phyloP scores from a whole-genome alignment of 2,797 vertebrate species.

The Pangasius krempfi region DNA sequence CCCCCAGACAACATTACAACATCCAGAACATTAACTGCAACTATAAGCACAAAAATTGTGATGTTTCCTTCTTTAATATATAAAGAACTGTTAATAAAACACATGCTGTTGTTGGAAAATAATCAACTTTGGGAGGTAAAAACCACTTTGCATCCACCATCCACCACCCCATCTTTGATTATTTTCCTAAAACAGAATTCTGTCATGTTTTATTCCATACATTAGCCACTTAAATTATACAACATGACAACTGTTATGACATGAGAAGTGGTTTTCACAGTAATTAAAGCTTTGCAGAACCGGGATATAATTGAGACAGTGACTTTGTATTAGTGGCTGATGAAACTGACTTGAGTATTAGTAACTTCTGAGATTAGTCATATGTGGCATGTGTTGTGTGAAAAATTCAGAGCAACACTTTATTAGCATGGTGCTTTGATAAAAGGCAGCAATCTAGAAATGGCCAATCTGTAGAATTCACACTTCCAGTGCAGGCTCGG shows the following conservation, averaged over 20 bases:
- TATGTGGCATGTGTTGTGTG: slow-evolving; percentile 17
- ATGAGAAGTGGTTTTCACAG: not conserved
- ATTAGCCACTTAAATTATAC: not conserved
- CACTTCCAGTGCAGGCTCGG: not conserved
- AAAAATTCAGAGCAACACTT: slow-evolving; percentile 18
- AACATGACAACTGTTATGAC: not conserved
- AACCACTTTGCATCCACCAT: not conserved
- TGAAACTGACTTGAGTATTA: slow-evolving; percentile 9
- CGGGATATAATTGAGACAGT: not conserved
- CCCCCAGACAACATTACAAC: not conserved
- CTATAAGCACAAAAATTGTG: not conserved
- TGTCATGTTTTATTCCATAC: not conserved
- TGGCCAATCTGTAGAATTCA: not conserved
- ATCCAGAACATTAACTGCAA: not conserved
- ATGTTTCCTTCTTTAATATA: not conserved
- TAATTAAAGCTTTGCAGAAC: not conserved
- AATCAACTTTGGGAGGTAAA: not conserved
- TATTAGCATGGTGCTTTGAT: not conserved
- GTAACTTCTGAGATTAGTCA: slow-evolving; percentile 28
- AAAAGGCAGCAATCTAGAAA: slow-evolving; percentile 29
- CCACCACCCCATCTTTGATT: not conserved
- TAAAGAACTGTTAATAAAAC: not conserved
- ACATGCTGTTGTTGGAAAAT: not conserved
- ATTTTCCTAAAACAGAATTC: too few species aligned
- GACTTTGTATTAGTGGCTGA: slow-evolving; percentile 8